phyloP scores from a whole-genome alignment of 2,888 invertebrate species.

The Mactromeris polynyma region DNA sequence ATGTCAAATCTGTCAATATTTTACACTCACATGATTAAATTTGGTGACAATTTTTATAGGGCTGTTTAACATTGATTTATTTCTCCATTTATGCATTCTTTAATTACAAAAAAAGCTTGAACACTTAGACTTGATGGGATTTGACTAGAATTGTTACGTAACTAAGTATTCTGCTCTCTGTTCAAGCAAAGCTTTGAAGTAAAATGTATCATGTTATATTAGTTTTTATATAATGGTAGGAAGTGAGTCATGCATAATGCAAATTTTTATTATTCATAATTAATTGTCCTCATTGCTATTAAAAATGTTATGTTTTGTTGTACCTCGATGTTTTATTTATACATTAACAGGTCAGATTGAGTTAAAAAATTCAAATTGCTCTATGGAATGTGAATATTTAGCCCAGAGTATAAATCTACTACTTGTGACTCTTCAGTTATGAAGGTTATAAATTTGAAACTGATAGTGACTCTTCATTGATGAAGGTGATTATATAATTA shows the following conservation, averaged over 20 bases:
- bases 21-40: background rate
- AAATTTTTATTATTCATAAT: background rate
- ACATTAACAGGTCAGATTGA: background rate
- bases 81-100: background rate
- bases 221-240: background rate
- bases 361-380: too few species aligned
- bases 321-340: background rate
- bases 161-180: background rate
- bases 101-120: background rate
- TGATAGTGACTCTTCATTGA: background rate
- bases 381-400: too few species aligned
- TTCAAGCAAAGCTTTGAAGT: background rate
- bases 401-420: too few species aligned
- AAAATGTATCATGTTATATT: background rate
- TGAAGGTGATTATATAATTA: background rate
- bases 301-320: background rate
- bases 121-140: background rate
- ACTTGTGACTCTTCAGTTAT: background rate
- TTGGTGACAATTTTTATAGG: background rate
- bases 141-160: background rate
- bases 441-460: background rate
- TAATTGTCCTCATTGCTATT: background rate
- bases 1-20: background rate
- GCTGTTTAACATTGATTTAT: background rate
- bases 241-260: background rate